Conservation (phyloP, 2,797 vertebrate species). For the Sorex maritimensis region DNA sequence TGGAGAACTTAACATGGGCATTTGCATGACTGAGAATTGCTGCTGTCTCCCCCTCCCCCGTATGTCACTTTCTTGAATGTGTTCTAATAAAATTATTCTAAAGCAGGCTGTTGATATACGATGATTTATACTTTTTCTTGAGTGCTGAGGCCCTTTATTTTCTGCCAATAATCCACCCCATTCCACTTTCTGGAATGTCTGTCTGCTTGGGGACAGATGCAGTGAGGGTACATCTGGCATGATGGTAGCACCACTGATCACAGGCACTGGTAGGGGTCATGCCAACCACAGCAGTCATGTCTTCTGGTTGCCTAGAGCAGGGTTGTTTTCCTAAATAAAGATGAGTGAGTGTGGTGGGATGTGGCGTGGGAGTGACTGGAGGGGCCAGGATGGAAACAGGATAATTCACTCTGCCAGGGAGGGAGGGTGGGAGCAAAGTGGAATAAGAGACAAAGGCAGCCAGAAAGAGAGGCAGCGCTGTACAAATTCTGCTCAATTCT, state of each 20-base stretch:
- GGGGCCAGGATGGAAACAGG: not conserved
- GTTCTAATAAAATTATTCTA: constrained; percentile 89
- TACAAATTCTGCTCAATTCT: not conserved
- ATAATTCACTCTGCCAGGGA: constrained; percentile 16
- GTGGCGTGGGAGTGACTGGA: not conserved
- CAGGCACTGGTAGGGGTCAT: constrained; percentile 67
- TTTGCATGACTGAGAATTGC: constrained; percentile 87
- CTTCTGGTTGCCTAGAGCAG: constrained; percentile 78
- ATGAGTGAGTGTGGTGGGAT: not conserved
- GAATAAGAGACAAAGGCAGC: constrained; percentile 27
- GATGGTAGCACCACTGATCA: constrained; percentile 48
- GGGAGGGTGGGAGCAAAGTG: not conserved
- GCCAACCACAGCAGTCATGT: constrained; percentile 54
- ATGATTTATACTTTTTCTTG: constrained; percentile 85
- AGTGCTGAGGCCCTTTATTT: constrained; percentile 82
- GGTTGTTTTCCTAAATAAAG: constrained; percentile 71
- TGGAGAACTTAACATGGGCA: constrained; percentile 85
- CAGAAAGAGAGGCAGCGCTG: not conserved
- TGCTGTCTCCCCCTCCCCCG: constrained; percentile 84
- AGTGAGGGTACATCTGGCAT: constrained; percentile 15
- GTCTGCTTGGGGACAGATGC: constrained; percentile 71
- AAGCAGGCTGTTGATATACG: constrained; percentile 88
- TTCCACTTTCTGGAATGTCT: constrained; percentile 69
- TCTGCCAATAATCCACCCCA: constrained; percentile 57
- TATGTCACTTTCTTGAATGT: constrained; percentile 88